phyloP scores from a whole-genome alignment of 1,140 invertebrate species.

The Gonatopus flavifemur region DNA sequence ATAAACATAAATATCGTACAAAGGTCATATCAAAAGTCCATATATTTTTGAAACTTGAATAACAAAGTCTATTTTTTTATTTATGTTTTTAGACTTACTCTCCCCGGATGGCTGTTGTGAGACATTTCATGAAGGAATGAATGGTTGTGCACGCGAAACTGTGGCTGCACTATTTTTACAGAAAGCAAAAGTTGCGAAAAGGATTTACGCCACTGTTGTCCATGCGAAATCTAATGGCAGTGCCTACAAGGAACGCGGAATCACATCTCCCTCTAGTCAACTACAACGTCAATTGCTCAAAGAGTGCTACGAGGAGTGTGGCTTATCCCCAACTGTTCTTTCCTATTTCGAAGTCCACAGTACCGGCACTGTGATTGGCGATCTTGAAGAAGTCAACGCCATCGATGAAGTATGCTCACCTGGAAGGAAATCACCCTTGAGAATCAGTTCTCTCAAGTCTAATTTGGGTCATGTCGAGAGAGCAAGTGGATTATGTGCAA shows the following conservation, averaged over 20 bases:
- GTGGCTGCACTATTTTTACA: constrained; percentile 64
- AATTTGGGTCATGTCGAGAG: constrained; percentile 79
- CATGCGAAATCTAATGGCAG: constrained; percentile 66
- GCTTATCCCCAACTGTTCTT: constrained; percentile 7
- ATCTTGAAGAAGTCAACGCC: constrained; percentile 79
- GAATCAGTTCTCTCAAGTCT: constrained; percentile 74
- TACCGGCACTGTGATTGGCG: constrained; percentile 66
- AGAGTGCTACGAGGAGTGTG: constrained; percentile 10
- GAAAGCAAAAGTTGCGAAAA: constrained; percentile 55
- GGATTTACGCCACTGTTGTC: constrained; percentile 65
- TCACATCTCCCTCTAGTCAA: constrained; percentile 55
- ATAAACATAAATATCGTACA: too few relatives aligned
- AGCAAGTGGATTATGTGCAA: constrained; percentile 63
- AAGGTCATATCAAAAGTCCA: too few relatives aligned
- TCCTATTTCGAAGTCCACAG: constrained; percentile 32
- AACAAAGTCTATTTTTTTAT: too few relatives aligned
- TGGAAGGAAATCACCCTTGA: constrained; percentile 63
- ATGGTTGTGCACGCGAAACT: constrained; percentile 68
- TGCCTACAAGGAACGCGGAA: constrained; percentile 59
- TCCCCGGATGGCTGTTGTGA: constrained; percentile 67
- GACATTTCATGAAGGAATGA: constrained; percentile 62
- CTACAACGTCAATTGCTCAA: constrained; percentile 2
- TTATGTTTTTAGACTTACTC: constrained; percentile 4
- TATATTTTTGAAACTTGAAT: too few relatives aligned
- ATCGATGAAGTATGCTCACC: constrained; percentile 78